Evolutionary conservation across 1,140 invertebrate species (phyloP).

Genomic region (Musca domestica): DNA sequence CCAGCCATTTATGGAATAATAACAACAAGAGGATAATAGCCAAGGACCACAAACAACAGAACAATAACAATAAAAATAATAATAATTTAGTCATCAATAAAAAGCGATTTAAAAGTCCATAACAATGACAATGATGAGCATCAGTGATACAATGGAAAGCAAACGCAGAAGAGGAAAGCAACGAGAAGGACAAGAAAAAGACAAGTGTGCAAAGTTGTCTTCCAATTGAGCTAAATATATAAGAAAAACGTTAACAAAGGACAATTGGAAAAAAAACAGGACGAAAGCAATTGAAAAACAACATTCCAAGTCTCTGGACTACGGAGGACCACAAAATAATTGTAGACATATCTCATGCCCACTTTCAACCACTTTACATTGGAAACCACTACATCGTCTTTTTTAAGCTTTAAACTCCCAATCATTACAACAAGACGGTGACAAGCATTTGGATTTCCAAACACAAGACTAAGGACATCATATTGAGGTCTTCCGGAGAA

Average conservation of each 20-base stretch:
- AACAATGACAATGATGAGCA: background rate
- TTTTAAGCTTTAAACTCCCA: background rate
- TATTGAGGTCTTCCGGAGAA: too few species aligned
- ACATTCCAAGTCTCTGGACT: background rate
- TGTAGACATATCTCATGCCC: too few species aligned
- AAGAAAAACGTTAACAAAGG: background rate
- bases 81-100: background rate
- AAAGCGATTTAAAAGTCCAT: background rate
- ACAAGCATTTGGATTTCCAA: background rate
- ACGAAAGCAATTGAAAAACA: background rate
- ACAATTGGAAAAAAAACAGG: background rate
- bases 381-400: background rate
- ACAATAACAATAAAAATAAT: too few species aligned
- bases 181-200: too few species aligned
- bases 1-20: too few species aligned
- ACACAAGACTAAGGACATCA: too few species aligned
- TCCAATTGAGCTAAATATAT: background rate
- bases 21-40: too few species aligned
- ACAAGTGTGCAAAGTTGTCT: too few species aligned
- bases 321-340: background rate
- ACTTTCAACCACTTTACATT: too few species aligned
- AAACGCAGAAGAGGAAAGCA: background rate
- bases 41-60: too few species aligned
- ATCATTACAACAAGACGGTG: conserved; percentile 1
- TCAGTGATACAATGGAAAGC: background rate